Evolutionary conservation across 2,888 invertebrate species (phyloP), one percentile per base, ranked within the genome.

Genomic region (Hyalella azteca): DNA sequence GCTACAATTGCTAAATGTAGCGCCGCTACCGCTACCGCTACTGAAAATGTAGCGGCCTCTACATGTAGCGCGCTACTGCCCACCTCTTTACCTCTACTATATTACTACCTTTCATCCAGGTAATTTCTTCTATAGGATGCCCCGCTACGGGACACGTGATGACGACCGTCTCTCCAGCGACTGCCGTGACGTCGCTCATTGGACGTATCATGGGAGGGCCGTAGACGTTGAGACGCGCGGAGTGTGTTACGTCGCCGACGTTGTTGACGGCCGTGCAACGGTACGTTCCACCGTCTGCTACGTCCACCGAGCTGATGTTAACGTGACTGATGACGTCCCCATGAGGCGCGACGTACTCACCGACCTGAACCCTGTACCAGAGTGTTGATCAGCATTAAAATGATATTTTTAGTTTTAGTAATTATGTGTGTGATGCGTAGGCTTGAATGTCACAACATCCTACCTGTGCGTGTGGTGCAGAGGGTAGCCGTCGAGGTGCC

Each of bases 221-320:
- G 87, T 95, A 95, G 86, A 95, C 93, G 88, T 95, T 95, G 86
- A 95, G 94, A 87, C 94, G 90, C n/a, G 95, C 95, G 81, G 93
- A 93, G 87, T 95, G 95, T 73, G 92, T 90, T 15, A 93, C 92
- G 45, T 29, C 29, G 32, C 94, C 94, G 29, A 93, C 93, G 59
- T 93, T 90, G 89, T 94, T 94, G 87, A 92, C 92, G 0, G 93
- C 93, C 7, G 90, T 91, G 87, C 94, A 94, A 73, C 91, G 90
- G 88, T 94, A 94, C 87, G 93, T 93, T 26, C 94, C 94, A 26
- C 94, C 94, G 86, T 94, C 94, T 88, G 93, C 92, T 75, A 93
- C 92, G 90, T 91, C 92, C 85, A 93, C 93, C 87, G 92, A 92
- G 87, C 92, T 93, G 86, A 94, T 93, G 89, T 94, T 94, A 86